Evolutionary conservation across 2,113 vertebrate genomes (phyloP), one percentile per base, ranked within the genome.

Genomic region (Gasterosteus nipponicus): DNA sequence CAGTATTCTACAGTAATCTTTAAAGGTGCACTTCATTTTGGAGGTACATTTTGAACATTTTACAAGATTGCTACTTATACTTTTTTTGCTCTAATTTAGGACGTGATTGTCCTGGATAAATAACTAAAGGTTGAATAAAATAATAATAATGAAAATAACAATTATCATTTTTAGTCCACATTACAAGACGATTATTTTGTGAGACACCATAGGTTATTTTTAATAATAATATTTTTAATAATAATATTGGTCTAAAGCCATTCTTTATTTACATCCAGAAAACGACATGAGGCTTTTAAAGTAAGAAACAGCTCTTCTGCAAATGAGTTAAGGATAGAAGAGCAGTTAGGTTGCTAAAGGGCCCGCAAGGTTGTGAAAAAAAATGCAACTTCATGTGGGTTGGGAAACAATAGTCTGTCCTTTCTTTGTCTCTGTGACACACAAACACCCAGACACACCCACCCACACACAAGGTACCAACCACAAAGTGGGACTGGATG

Each of bases 331-430:
- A 65, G 49, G 57, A 15, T 39, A 67, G 29, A 11, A 47, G 53
- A 1, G 53, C 0, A 10, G 64, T 68, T 49, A 42, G 35, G 51
- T 74, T 70, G 66, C 69, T 74, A 62, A 65, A 74, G 39, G 41
- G 51, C 39, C 78, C 16, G 0, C 56, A 59, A 41, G 35, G 57
- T 71, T 78, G 69, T 77, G 80, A 74, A 56, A 75, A 35, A 38
- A 64, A 46, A 73, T 42, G 61, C 51, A 78, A 63, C 67, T 39
- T 33, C 26, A 46, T 15, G 47, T 67, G 35, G 57, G 58, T 49
- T 68, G n/a, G 58, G 2, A 73, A 72, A 64, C 69, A 70, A 65
- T 51, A 58, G 19, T 49, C 33, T 59, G 19, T 16, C 42, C 16
- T 69, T 3, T 47, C 49, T 69, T 41, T 75, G 22, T 56, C 16